phyloP scores from a whole-genome alignment of 1,140 invertebrate species.

The Lepidurus apus region DNA sequence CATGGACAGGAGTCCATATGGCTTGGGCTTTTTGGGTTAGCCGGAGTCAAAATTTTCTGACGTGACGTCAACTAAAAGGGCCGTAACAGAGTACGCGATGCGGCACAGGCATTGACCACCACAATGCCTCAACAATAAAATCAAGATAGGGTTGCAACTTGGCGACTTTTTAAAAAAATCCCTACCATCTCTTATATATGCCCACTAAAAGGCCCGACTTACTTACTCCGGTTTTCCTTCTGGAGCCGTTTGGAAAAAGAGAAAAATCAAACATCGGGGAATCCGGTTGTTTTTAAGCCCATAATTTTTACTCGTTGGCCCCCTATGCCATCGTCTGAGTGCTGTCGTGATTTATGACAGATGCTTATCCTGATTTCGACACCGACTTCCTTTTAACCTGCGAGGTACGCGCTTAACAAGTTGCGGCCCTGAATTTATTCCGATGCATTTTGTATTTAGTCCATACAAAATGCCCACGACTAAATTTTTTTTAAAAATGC shows the following conservation, averaged over 20 bases:
- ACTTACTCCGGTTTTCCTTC: neutral
- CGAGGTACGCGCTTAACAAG: slow-evolving; percentile 1
- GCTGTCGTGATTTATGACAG: slow-evolving; percentile 21
- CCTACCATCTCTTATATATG: too few species aligned
- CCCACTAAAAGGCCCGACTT: neutral
- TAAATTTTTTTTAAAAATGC: neutral
- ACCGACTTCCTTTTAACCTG: slow-evolving; percentile 21
- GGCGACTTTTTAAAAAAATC: neutral
- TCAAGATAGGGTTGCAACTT: neutral
- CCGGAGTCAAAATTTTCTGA: neutral
- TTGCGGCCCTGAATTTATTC: neutral
- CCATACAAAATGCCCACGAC: neutral
- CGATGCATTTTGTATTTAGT: neutral
- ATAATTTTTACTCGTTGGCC: neutral
- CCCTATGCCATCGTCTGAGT: slow-evolving; percentile 20
- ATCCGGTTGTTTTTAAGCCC: neutral
- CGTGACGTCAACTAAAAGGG: slow-evolving; percentile 14
- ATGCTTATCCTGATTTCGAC: slow-evolving; percentile 19
- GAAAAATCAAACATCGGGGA: neutral
- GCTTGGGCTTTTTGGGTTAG: too few species aligned
- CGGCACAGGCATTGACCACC: neutral
- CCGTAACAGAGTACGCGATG: neutral
- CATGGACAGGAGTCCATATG: too few species aligned
- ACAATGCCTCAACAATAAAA: slow-evolving; percentile 15
- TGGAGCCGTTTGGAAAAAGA: neutral